Base-by-base conservation (phyloP, 53 echinoderm and acorn worm species). In the Mesocentrotus franciscanus region DNA sequence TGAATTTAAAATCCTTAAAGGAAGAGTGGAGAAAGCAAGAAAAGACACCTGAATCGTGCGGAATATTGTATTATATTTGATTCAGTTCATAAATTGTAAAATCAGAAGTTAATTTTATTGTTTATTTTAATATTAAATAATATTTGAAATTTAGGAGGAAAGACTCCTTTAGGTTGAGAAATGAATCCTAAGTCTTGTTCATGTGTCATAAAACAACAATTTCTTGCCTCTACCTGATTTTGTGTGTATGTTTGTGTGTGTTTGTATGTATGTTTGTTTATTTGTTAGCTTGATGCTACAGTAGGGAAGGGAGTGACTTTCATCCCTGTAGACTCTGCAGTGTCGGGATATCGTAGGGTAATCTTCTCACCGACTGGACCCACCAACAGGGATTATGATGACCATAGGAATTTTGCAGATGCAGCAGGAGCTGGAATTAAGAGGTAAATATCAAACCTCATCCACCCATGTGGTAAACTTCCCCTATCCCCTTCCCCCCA, bases 291-390 rank as follows among this genome's bases (percentile, higher is more conserved):
- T 90, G 96, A 97, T 76, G 96, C 92, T 70, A 66, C 72, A 56
- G 90, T 95, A 34, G 95, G 93, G n/a, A 96, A 92, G 58, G 62
- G 61, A 61, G 91, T 95, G 55, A 34, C 78, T 16, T 83, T 96
- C 22, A 56, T 96, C 0, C 61, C 93, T 62, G 85, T 96, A 7
- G 57, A 68, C 24, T n/a, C 58, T 12, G 78, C 27, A 58, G 85
- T 93, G 60, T 56, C 95, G 3, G 92, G 92, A 14, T 91, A 64
- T 35, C 9, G 62, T 30, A 56, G 97, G 16, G 74, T 97, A n/a
- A 93, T 99, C 68, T 99, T 96, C 68, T 93, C 99, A 61, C 98
- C 99, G 1, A 99, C 99, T 26, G 99, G 99, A 34, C 98, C 99
- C 3, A 59, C 97, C 20, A 97, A 99, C 85, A 93, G 99, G 18